Base-by-base conservation (phyloP, 2,888 invertebrate species). In the Orchestes rusci region DNA sequence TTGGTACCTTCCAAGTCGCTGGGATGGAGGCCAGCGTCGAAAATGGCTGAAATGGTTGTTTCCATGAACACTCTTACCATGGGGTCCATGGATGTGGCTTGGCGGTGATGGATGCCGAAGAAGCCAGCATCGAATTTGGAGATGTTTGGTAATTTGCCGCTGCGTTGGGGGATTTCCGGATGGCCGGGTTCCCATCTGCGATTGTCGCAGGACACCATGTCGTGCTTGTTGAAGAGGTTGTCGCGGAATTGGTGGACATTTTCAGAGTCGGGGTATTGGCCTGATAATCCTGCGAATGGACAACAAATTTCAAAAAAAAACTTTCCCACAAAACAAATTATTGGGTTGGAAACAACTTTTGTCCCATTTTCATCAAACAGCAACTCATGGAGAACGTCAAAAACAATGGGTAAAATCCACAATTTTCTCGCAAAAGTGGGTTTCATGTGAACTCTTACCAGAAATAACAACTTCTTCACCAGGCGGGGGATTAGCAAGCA, bases 191-290 rank as follows among this genome's bases (percentile, higher is more conserved):
- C 73, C 90, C 89, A 92, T 53, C 91, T 75, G 28, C 82, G 74
- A 17, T 30, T 38, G 59, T 87, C 87, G 17, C 80, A 85, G 39
- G 88, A 86, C 45, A 92, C 80, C 73, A 93, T 78, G 61, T 95
- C 91, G 53, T 85, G 77, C 65, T 84, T 84, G 61, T 82, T 80
- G 57, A 82, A 77, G 12, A 91, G 71, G 58, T 82, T 81, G 42
- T 82, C 71, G 59, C 75, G 70, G 32, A 89, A 79, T 53, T 87
- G 79, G 36, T 75, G 67, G 42, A 90, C 75, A 56, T 82, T 82
- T 51, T 81, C 76, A 0, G 86, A 85, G 57, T 87, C 81, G 0
- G 92, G 91, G 65, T 84, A 84, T 59, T 80, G 72, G 0, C 84
- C 85, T 0, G 84, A 72, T 7, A 82, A 12, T 20, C 64, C 64